A percentile compares a stretch with the other conserved stretches of the same genome.
Evolutionary conservation across 2,888 invertebrate species (phyloP).

Genomic region (Andrena bicolor): DNA sequence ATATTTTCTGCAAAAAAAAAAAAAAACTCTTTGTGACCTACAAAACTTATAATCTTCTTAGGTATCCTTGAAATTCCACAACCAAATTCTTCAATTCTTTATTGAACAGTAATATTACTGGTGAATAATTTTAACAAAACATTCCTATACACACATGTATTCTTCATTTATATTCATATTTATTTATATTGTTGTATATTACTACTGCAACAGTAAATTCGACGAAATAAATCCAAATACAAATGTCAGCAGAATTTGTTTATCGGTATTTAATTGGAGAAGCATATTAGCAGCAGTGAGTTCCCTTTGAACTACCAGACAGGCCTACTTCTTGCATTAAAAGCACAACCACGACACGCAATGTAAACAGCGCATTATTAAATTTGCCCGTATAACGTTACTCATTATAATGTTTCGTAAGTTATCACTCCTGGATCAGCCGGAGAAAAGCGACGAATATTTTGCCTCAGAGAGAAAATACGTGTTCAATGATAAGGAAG

Average conservation of each 20-base stretch:
- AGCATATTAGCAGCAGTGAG: constrained; percentile 42
- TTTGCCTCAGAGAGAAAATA: constrained; percentile 70
- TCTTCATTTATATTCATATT: too few relatives aligned
- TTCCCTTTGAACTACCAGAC: constrained; percentile 27
- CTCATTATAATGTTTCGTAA: constrained; percentile 17
- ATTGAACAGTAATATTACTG: too few relatives aligned
- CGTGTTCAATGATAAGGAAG: constrained; percentile 73
- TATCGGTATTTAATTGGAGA: neutral
- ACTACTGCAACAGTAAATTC: neutral
- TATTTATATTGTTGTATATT: neutral
- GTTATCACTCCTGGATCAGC: constrained; percentile 29
- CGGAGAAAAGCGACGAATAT: constrained; percentile 30
- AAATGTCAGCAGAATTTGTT: neutral
- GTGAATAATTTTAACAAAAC: too few relatives aligned
- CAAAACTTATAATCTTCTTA: too few relatives aligned
- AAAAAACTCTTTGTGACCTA: too few relatives aligned
- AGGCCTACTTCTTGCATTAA: constrained; percentile 50
- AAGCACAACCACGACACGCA: constrained; percentile 20
- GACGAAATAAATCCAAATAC: neutral
- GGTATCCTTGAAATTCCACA: too few relatives aligned
- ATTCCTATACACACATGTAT: too few relatives aligned
- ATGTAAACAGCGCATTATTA: constrained; percentile 1
- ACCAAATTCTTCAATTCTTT: too few relatives aligned
- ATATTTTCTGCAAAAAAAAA: too few relatives aligned
- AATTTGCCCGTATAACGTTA: neutral